phyloP scores from a whole-genome alignment of 2,888 invertebrate genomes.

The Nowickia ferox region DNA sequence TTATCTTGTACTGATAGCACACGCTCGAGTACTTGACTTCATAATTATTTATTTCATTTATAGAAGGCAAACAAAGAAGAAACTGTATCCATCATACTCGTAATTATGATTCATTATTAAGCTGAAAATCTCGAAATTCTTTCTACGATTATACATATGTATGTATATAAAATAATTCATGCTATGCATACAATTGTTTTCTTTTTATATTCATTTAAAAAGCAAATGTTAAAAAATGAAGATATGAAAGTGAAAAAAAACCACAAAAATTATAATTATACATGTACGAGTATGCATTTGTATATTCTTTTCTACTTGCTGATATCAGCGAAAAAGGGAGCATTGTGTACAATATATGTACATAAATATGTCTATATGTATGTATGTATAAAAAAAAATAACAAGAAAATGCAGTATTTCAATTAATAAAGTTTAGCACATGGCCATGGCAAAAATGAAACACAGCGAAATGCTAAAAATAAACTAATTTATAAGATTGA shows the following conservation, averaged over 20 bases:
- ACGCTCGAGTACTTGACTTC: slow-evolving; percentile 57
- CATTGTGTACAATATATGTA: neutral
- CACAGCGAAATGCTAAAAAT: neutral
- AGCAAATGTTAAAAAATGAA: slow-evolving; percentile 19
- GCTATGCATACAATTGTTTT: neutral
- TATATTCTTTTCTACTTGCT: slow-evolving; percentile 20
- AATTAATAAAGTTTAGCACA: slow-evolving; percentile 54
- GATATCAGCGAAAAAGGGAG: slow-evolving; percentile 56
- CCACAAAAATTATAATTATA: slow-evolving; percentile 36
- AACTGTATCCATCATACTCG: slow-evolving; percentile 18
- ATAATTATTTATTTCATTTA: slow-evolving; percentile 25
- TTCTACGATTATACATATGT: neutral
- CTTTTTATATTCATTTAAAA: slow-evolving; percentile 4
- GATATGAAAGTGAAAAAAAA: slow-evolving; percentile 57
- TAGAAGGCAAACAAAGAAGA: slow-evolving; percentile 8
- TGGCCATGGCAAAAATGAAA: slow-evolving; percentile 56
- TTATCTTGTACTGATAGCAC: slow-evolving; percentile 60
- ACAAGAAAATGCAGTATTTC: slow-evolving; percentile 31
- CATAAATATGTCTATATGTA: too few relatives aligned
- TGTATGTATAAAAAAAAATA: neutral
- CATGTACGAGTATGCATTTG: neutral
- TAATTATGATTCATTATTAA: slow-evolving; percentile 59
- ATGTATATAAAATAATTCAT: slow-evolving; percentile 28
- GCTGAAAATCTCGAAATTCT: slow-evolving; percentile 45
- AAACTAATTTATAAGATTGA: slow-evolving; percentile 49